Evolutionary conservation across 2,113 vertebrate species (phyloP).

Genomic region (Antechinus stuartii): DNA sequence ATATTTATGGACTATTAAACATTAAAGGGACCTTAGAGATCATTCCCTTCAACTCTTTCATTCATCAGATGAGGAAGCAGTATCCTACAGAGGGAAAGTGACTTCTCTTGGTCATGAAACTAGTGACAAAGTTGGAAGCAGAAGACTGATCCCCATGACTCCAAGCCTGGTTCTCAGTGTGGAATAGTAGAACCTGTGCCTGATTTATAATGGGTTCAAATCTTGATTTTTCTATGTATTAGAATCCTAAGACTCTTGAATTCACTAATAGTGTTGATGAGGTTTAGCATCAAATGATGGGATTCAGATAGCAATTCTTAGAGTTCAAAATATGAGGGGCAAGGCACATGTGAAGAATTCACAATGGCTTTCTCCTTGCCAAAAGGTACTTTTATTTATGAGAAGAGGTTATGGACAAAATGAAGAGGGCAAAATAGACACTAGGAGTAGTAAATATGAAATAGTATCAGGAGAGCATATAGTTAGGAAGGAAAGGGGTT

Average conservation of each 20-base stretch:
- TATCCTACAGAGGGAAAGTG: not conserved
- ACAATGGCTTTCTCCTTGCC: too few relatives aligned
- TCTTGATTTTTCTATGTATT: not conserved
- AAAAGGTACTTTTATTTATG: too few relatives aligned
- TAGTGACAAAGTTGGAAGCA: not conserved
- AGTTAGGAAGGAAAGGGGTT: too few relatives aligned
- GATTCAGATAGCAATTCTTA: too few relatives aligned
- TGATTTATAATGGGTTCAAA: not conserved
- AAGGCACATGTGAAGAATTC: too few relatives aligned
- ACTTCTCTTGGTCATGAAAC: not conserved
- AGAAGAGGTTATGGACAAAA: too few relatives aligned
- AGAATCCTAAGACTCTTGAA: not conserved
- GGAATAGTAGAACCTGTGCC: not conserved
- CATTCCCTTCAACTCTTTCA: not conserved
- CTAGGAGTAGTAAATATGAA: too few relatives aligned
- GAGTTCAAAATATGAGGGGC: too few relatives aligned
- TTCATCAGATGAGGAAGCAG: not conserved
- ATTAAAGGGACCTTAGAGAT: not conserved
- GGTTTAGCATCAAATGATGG: too few relatives aligned
- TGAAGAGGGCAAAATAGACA: too few relatives aligned
- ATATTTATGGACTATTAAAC: too few relatives aligned
- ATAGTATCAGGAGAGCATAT: too few relatives aligned
- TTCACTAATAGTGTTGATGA: not conserved
- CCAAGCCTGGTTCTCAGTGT: not conserved
- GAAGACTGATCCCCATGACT: not conserved